Base-by-base conservation (phyloP, 2,888 invertebrate genomes). In the Pheosia gnoma region DNA sequence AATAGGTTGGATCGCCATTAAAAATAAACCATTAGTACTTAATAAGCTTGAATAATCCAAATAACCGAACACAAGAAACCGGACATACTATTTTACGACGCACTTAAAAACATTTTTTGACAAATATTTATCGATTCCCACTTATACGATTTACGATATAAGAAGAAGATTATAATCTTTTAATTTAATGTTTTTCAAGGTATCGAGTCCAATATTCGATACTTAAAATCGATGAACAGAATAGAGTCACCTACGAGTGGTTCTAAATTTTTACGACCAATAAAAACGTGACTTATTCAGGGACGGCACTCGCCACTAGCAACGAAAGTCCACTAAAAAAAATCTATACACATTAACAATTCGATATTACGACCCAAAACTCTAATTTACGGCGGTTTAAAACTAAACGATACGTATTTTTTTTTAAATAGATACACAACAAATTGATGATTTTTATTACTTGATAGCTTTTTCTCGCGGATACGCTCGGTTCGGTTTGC, bases 341-440 rank as follows among this genome's bases (percentile, higher is more conserved):
- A 69, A 61, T 51, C 47, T 66, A 79, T 78, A 85, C 84, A 89
- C 80, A 88, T 85, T 83, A 84, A 86, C 87, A 89, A 87, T 87
- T 88, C 89, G 87, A 91, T 91, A 90, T 90, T 88, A 92, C 91
- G 91, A 89, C 85, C 89, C 83, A 90, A 90, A 90, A 87, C 84
- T 88, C 82, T 87, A 87, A 93, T 92, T 93, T 90, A 92, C 83
- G 87, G 86, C 78, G 82, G 81, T 85, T 86, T 87, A 86, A 88
- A 87, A 87, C 86, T 86, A 86, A 87, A 89, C 85, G 87, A 84
- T 85, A 71, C 71, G 69, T 72, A 71, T 80, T 80, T 81, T 80
- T 80, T 77, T 72, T 72, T 74, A 69, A 72, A 75, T 77, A 76
- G 80, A 79, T 77, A 81, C 72, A 78, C 76, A 80, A 82, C 82